Evolutionary conservation across 2,113 vertebrate genomes (phyloP).

Genomic region (Castor canadensis): DNA sequence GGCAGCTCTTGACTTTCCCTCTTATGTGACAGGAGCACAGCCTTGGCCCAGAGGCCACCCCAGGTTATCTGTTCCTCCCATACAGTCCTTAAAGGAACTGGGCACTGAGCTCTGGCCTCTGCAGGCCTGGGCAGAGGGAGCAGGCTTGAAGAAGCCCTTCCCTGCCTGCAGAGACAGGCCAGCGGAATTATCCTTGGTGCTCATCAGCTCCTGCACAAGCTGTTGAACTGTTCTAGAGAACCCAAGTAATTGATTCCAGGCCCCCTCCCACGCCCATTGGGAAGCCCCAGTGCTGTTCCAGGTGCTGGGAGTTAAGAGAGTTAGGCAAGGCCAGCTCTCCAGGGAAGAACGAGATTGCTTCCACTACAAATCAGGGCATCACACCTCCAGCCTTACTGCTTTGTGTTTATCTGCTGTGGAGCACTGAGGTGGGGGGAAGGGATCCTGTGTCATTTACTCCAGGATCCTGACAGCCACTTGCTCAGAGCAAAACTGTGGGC

Average conservation of each 20-base stretch:
- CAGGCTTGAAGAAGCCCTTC: not conserved
- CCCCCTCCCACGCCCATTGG: not conserved
- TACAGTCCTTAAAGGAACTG: not conserved
- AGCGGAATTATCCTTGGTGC: conserved; percentile 68
- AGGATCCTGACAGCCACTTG: not conserved
- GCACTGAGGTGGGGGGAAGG: not conserved
- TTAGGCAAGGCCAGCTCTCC: not conserved
- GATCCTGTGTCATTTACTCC: not conserved
- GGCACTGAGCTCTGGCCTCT: not conserved
- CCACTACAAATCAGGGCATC: not conserved
- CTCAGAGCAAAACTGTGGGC: not conserved
- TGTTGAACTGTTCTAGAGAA: conserved; percentile 51
- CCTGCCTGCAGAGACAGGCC: conserved; percentile 73
- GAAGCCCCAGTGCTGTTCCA: not conserved
- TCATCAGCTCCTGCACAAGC: conserved; percentile 69
- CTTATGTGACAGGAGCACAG: not conserved
- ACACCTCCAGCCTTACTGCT: not conserved
- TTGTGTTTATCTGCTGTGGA: not conserved
- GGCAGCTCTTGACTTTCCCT: not conserved
- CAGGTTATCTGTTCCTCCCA: not conserved
- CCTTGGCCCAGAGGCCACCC: not conserved
- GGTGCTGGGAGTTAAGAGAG: not conserved
- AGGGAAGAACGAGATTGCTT: not conserved
- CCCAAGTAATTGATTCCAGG: not conserved
- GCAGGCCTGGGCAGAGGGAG: not conserved